Evolutionary conservation across 2,888 invertebrate genomes (phyloP), one percentile per base, ranked within the genome.

Genomic region (Hypolimnas misippus): DNA sequence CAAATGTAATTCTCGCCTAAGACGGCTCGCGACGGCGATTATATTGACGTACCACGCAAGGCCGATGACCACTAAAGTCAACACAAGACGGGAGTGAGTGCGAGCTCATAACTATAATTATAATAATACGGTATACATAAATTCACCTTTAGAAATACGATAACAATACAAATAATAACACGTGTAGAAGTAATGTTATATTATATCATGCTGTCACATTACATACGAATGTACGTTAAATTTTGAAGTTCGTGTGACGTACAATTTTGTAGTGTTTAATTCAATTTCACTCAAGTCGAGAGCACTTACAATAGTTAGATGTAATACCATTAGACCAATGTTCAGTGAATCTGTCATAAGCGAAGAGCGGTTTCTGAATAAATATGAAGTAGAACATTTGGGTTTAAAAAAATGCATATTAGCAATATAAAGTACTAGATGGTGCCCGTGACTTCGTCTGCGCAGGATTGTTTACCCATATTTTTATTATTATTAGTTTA

Each of bases 231-330:
- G 3, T 16, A 40, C 16, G 0, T 5, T 10, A 21, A 46, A 21
- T 21, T 19, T 5, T 12, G 44, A 21, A 44, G 44, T 19, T 10
- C 0, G 19, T 19, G 17, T 46, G 44, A 21, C 44, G 21, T 21
- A 46, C 44, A 46, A 21, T 46, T 46, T 46, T 46, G 21, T 42
- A 42, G 42, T 46, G 8, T 21, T 21, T 46, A 21, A 46, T 46
- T 46, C 21, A 21, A 46, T 46, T 46, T 46, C 44, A 21, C 44
- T 21, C 19, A 46, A 46, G 12, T 46, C 10, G 21, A 46, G 44
- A 46, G 44, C 44, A 46, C 44, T 46, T 19, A 46, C 21, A 46
- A 46, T 46, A 46, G 44, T 46, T 46, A 46, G 12, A 46, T 46
- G 44, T 17, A 46, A 46, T 46, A 46, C 21, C 44, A 46, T 46